phyloP scores from a whole-genome alignment of 1,140 invertebrate species.

The Ooceraea biroi region DNA sequence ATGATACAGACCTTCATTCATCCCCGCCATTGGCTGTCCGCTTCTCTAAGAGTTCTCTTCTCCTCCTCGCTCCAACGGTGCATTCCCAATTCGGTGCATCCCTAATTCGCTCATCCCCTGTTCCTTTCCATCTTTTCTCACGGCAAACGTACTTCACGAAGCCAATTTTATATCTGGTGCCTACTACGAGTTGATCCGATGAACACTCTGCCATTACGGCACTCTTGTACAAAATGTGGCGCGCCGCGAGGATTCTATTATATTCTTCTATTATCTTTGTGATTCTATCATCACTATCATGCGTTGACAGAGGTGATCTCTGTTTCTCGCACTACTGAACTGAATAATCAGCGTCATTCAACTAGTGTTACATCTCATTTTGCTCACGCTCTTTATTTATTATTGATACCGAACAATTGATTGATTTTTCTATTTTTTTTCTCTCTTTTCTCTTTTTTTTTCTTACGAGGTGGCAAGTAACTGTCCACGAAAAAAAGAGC shows the following conservation, averaged over 20 bases:
- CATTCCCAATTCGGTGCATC: neutral
- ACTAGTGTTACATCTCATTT: constrained; percentile 13
- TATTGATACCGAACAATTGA: neutral
- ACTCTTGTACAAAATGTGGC: constrained; percentile 17
- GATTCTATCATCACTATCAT: neutral
- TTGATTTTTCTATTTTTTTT: neutral
- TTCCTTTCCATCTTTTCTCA: constrained; percentile 4
- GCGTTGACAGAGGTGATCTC: too few species aligned
- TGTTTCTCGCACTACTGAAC: neutral
- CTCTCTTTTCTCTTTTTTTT: neutral
- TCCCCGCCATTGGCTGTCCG: neutral
- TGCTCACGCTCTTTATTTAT: neutral
- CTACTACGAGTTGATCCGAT: constrained; percentile 14
- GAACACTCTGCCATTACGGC: neutral
- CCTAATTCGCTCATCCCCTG: neutral
- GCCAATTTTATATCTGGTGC: constrained; percentile 5
- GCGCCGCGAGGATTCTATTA: neutral
- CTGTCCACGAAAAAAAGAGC: constrained; percentile 6
- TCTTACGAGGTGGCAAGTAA: neutral
- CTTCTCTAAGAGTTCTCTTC: neutral
- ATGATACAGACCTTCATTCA: constrained; percentile 45
- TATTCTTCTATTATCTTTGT: constrained; percentile 16
- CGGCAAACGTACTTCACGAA: neutral
- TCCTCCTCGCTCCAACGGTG: neutral
- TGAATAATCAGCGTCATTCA: neutral